Evolutionary conservation across 2,113 vertebrate genomes (phyloP).

Genomic region (Paralichthys olivaceus): DNA sequence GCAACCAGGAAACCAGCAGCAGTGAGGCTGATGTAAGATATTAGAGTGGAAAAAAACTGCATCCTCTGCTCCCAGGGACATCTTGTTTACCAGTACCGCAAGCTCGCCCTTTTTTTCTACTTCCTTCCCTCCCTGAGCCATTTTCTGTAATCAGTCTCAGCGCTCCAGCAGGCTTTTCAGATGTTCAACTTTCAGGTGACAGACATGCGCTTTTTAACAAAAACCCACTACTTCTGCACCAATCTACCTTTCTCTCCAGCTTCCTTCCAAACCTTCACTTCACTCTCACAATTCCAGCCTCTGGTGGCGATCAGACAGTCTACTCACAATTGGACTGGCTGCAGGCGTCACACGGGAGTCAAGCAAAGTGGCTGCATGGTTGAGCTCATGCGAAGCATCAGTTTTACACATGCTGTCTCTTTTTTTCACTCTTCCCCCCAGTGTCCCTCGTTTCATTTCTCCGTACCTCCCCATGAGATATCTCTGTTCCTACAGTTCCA

Average conservation of each 20-base stretch:
- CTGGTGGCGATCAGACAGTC: conserved; percentile 45
- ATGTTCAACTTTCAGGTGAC: conserved; percentile 15
- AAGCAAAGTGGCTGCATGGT: conserved; percentile 31
- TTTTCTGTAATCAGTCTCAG: conserved; percentile 25
- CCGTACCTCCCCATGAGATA: neutral
- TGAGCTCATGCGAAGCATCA: conserved; percentile 23
- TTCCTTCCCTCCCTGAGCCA: conserved; percentile 16
- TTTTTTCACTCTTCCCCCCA: neutral
- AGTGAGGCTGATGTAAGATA: conserved; percentile 61
- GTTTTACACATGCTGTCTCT: conserved; percentile 4
- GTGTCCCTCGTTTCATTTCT: conserved; percentile 13
- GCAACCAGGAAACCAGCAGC: conserved; percentile 65
- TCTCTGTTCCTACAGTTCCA: neutral
- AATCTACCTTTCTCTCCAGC: neutral
- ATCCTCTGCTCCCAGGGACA: conserved; percentile 69
- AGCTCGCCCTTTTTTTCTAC: conserved; percentile 26
- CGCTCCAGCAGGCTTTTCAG: neutral
- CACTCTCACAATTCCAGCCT: neutral
- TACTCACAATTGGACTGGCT: conserved; percentile 26
- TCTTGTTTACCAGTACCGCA: conserved; percentile 68
- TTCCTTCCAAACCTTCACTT: neutral
- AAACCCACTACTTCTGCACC: conserved; percentile 5
- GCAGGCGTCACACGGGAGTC: conserved; percentile 24
- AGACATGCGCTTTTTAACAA: neutral
- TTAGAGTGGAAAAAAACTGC: conserved; percentile 52